Evolutionary conservation across 2,797 vertebrate species (phyloP).

Genomic region (Distichodus sexfasciatus): DNA sequence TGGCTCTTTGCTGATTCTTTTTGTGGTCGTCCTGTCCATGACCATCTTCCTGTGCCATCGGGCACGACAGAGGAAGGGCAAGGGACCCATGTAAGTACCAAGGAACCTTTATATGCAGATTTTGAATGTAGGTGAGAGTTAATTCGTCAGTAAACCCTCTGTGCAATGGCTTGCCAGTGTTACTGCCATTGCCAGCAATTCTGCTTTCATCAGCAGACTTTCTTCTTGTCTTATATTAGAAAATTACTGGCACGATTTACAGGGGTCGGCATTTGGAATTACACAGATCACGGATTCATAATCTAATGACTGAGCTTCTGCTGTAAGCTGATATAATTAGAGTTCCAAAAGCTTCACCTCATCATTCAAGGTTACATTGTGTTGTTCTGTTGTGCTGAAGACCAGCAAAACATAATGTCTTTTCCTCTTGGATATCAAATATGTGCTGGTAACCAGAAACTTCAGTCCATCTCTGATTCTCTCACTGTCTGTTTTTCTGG

Average conservation of each 20-base stretch:
- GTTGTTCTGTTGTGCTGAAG: constrained; percentile 5
- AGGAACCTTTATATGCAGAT: too few relatives aligned
- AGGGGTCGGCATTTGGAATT: neutral
- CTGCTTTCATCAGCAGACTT: neutral
- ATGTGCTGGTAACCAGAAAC: constrained; percentile 15
- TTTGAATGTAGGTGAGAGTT: neutral
- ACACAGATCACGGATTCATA: neutral
- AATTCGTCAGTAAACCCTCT: neutral
- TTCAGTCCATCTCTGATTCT: constrained; percentile 53
- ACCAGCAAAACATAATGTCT: neutral
- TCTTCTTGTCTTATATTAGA: neutral
- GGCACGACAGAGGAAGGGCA: constrained; percentile 61
- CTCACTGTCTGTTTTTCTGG: constrained; percentile 14
- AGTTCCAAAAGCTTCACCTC: constrained; percentile 18
- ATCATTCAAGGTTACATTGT: neutral
- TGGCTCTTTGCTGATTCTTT: constrained; percentile 47
- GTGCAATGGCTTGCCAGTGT: neutral
- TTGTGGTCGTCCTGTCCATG: constrained; percentile 64
- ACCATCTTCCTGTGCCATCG: constrained; percentile 62
- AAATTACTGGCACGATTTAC: neutral
- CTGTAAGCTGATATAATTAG: neutral
- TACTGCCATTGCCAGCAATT: neutral
- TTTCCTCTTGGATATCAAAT: constrained; percentile 24
- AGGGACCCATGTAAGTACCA: constrained; percentile 80
- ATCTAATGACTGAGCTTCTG: neutral